Evolutionary conservation across 53 echinoderm and acorn worm species (phyloP).

Genomic region (Temnopleurus reevesii): DNA sequence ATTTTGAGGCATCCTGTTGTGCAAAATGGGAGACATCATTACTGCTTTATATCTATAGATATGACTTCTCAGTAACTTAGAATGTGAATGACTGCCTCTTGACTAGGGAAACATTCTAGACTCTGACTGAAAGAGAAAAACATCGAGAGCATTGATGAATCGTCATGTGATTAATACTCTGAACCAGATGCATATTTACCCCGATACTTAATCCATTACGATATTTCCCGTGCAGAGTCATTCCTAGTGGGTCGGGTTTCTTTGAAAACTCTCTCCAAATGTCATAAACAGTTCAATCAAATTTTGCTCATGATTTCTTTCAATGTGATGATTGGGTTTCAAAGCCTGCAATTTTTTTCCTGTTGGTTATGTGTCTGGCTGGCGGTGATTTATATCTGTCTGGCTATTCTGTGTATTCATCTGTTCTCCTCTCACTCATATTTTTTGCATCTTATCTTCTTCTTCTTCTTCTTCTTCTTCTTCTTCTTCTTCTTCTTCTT

Average conservation of each 20-base stretch:
- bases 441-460: not conserved
- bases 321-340: not conserved
- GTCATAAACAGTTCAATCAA: conserved; percentile 21
- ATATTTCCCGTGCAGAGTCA: not conserved
- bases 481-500: too few relatives aligned
- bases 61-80: too few relatives aligned
- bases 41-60: too few relatives aligned
- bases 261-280: not conserved
- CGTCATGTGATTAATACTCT: not conserved
- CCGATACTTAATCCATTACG: not conserved
- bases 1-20: too few relatives aligned
- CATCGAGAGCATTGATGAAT: not conserved
- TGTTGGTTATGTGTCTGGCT: too few relatives aligned
- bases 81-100: not conserved
- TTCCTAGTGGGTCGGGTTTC: not conserved
- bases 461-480: not conserved
- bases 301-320: not conserved
- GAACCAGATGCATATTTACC: conserved; percentile 28
- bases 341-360: too few relatives aligned
- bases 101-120: not conserved
- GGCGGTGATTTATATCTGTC: too few relatives aligned
- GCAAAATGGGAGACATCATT: too few relatives aligned
- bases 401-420: too few relatives aligned
- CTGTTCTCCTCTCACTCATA: too few relatives aligned
- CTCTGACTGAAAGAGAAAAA: conserved; percentile 5